Evolutionary conservation across 2,888 invertebrate genomes (phyloP).

Genomic region (Malacosoma neustria): DNA sequence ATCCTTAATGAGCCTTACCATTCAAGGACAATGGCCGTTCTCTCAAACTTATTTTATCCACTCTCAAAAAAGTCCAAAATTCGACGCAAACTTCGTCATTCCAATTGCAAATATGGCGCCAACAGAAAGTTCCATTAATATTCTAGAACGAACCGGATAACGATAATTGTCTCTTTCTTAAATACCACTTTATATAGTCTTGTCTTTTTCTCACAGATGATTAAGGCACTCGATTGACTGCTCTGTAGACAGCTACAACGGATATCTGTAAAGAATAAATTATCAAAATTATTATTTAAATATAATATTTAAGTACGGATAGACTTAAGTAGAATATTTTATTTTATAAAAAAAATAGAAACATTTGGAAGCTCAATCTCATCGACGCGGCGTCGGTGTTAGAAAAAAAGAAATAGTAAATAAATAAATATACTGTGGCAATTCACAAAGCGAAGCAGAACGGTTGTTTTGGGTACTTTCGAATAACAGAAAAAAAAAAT

Average conservation of each 20-base stretch:
- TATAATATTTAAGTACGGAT: too few relatives aligned
- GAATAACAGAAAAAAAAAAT: too few relatives aligned
- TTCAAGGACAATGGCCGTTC: neutral
- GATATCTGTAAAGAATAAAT: conserved; percentile 12
- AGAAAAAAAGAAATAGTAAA: too few relatives aligned
- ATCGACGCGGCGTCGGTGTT: too few relatives aligned
- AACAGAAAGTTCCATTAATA: conserved; percentile 16
- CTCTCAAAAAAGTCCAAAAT: conserved; percentile 5
- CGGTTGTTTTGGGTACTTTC: too few relatives aligned
- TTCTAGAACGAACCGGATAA: neutral
- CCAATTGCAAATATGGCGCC: conserved; percentile 11
- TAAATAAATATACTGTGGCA: too few relatives aligned
- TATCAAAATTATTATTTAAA: too few relatives aligned
- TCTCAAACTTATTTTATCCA: neutral
- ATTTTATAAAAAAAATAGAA: too few relatives aligned
- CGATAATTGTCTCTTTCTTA: conserved; percentile 3
- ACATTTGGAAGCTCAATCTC: too few relatives aligned
- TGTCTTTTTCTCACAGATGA: conserved; percentile 10
- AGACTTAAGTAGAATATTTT: too few relatives aligned
- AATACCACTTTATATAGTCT: conserved; percentile 1
- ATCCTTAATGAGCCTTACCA: too few relatives aligned
- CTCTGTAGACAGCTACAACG: neutral
- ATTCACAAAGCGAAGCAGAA: too few relatives aligned
- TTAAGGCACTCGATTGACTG: conserved; percentile 6
- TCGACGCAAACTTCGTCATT: conserved; percentile 16